These are phyloP conservation scores for Lacerta agilis DNA, from an alignment of 2,797 vertebrate species.

Conservation along the genomic window DNA sequence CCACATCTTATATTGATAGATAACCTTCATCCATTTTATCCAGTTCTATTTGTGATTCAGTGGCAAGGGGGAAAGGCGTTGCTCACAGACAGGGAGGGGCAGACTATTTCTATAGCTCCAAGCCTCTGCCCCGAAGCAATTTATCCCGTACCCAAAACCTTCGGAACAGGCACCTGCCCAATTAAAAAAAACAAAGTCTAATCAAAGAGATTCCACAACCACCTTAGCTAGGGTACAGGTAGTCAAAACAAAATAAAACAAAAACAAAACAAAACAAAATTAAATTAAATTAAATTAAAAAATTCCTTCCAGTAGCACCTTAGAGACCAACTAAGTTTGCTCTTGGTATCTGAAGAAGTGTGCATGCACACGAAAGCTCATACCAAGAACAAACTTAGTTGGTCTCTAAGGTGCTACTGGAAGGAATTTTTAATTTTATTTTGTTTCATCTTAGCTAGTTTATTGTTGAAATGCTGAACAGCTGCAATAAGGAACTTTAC, in stretches of 20 bases:
- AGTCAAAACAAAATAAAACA: no score
- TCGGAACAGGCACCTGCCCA: background rate
- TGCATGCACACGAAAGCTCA: no score
- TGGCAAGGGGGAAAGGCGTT: no score
- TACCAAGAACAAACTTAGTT: no score
- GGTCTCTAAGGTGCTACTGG: no score
- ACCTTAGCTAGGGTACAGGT: background rate
- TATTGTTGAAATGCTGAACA: background rate
- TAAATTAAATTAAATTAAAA: no score
- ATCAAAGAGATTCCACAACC: background rate
- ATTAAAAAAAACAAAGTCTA: background rate
- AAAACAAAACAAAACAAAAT: no score
- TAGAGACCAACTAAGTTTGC: no score
- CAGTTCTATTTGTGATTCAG: background rate
- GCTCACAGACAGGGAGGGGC: background rate
- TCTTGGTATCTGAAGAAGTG: no score
- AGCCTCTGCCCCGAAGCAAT: background rate
- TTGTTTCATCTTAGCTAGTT: background rate
- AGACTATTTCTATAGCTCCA: background rate
- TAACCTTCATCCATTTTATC: background rate
- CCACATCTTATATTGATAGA: background rate
- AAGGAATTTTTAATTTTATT: no score
- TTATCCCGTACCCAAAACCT: background rate
- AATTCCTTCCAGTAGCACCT: no score
- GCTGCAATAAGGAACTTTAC: background rate